Base-by-base conservation (phyloP, 2,797 vertebrate genomes). In the Sebastes melanostomus region DNA sequence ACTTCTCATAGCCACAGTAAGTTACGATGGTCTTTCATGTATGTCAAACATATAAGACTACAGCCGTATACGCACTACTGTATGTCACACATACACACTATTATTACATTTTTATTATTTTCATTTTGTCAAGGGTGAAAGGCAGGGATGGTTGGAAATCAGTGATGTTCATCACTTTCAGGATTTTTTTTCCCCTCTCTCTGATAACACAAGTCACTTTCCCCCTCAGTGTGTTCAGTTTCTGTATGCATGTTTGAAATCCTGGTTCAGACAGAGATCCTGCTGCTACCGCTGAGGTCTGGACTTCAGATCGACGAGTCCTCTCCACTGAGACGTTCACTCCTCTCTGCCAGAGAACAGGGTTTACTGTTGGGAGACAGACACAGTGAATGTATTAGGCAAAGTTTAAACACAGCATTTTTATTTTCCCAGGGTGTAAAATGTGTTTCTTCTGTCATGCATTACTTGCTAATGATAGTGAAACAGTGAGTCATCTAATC, bases 341-440 rank as follows among this genome's bases (percentile, higher is more conserved):
- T 84, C 67, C 82, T 87, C 88, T 86, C 82, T 84, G 85, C 81
- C 85, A 67, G 68, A 78, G 77, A 85, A 68, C 78, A 13, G 73
- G 80, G 27, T 90, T 94, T 95, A 95, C 93, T 94, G 92, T 83
- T 71, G 89, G 89, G 82, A 89, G 63, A 88, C 75, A 92, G 29
- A 86, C 67, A 66, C 4, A 79, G 82, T 27, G 69, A 75, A 66
- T 50, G 71, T 5, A n/a, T 82, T 46, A 82, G 32, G 42, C 60
- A 56, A 38, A 58, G 54, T 58, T 54, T 8, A 16, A 56, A 80
- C 25, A 14, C 34, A 8, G 60, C 25, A 58, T 29, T 25, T 25
- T 7, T 20, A 71, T 58, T 59, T 30, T 62, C 58, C 29, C 56
- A 13, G 24, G 77, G 58, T 25, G 8, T 18, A 2, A 22, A 18